Evolutionary conservation across 2,797 vertebrate species (phyloP).

Genomic region (Agapornis canus): DNA sequence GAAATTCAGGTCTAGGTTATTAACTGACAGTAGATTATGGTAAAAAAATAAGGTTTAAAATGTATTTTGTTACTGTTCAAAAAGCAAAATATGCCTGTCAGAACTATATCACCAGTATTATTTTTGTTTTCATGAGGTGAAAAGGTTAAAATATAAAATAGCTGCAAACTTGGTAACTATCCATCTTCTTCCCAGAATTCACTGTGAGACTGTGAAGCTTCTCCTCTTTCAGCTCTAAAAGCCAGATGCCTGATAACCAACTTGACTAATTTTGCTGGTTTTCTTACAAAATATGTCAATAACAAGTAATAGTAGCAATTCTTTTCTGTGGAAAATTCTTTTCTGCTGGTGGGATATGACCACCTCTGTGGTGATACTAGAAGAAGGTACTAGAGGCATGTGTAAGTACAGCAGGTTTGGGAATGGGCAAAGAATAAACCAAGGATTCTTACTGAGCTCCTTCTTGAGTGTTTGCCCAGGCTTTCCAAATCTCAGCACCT

Average conservation of each 20-base stretch:
- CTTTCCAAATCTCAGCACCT: not conserved
- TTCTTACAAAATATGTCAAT: not conserved
- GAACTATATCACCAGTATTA: not conserved
- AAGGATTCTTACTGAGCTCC: not conserved
- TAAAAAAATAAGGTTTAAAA: not conserved
- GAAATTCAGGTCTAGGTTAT: constrained; percentile 82
- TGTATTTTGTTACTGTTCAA: not conserved
- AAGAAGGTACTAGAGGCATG: not conserved
- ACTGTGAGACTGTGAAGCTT: not conserved
- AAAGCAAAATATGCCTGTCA: not conserved
- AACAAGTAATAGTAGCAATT: not conserved
- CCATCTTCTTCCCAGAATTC: not conserved
- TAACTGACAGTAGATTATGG: not conserved
- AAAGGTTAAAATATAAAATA: not conserved
- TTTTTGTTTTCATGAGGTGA: not conserved
- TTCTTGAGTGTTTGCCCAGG: not conserved
- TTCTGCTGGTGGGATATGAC: not conserved
- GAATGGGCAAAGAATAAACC: not conserved
- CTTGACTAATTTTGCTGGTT: not conserved
- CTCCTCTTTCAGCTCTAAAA: constrained; percentile 1
- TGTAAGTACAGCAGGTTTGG: not conserved
- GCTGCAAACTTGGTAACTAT: not conserved
- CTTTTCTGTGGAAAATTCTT: not conserved
- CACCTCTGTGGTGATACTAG: not conserved
- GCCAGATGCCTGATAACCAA: not conserved